These are phyloP conservation scores for Unio delphinus DNA, from an alignment of 2,888 invertebrate species.

Conservation along the genomic window DNA sequence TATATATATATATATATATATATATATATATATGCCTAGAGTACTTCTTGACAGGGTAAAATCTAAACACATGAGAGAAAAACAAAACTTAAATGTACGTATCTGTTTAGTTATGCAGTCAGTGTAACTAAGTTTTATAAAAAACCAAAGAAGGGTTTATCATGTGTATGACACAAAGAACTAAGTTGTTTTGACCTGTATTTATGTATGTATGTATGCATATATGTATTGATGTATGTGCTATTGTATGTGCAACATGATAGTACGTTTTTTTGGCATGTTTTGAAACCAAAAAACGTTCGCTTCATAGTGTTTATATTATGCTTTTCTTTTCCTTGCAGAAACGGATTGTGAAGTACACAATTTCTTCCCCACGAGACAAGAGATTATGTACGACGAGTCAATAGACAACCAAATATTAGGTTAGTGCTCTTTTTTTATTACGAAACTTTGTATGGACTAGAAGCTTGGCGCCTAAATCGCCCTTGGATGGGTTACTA, in stretches of 20 bases:
- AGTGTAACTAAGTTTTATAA: no score
- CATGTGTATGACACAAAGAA: no score
- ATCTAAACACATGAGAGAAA: no score
- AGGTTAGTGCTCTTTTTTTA: slow-evolving; percentile 29
- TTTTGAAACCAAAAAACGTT: no score
- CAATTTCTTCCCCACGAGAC: slow-evolving; percentile 51
- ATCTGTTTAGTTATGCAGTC: no score
- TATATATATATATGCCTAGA: no score
- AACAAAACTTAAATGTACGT: no score
- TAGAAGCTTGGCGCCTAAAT: background rate
- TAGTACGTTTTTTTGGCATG: slow-evolving; percentile 9
- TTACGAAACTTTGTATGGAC: slow-evolving; percentile 1
- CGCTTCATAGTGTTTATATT: background rate
- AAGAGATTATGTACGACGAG: slow-evolving; percentile 44
- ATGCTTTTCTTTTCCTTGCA: slow-evolving; percentile 24
- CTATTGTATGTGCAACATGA: slow-evolving; percentile 11
- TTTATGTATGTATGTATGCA: slow-evolving; percentile 8
- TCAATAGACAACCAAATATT: slow-evolving; percentile 46
- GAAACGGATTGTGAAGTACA: slow-evolving; percentile 47
- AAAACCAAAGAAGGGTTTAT: no score
- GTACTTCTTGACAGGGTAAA: no score
- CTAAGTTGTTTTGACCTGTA: no score
- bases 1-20: no score
- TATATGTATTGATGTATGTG: slow-evolving; percentile 12
- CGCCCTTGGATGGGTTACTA: background rate